phyloP scores from a whole-genome alignment of 2,797 vertebrate genomes.

The Lutra lutra region DNA sequence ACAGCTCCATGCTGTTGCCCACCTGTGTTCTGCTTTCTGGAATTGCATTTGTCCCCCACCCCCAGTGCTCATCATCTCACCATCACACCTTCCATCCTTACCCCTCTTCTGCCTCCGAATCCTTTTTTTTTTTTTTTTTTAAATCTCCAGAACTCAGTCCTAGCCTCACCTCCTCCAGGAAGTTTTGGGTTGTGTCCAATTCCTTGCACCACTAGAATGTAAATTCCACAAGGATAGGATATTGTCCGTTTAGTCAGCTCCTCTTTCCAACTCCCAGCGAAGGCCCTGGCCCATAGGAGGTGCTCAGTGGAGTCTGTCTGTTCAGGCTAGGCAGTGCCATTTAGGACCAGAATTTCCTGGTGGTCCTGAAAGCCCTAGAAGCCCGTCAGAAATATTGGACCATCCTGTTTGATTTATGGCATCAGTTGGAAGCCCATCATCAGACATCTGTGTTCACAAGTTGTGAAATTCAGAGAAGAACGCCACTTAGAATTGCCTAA shows the following conservation, averaged over 20 bases:
- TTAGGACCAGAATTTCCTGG: not conserved
- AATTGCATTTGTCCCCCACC: not conserved
- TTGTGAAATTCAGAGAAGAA: conserved; percentile 24
- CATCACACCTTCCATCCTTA: not conserved
- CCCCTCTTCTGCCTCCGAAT: not conserved
- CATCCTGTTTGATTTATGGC: not conserved
- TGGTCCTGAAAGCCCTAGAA: not conserved
- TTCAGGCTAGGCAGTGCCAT: not conserved
- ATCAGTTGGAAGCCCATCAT: not conserved
- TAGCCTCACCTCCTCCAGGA: not conserved
- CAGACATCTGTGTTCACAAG: conserved; percentile 42
- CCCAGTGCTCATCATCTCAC: not conserved
- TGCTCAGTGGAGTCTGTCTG: not conserved
- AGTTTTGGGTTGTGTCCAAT: not conserved
- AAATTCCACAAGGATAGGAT: not conserved
- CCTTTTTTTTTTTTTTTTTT: not conserved
- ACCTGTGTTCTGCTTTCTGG: not conserved
- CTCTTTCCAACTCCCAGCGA: not conserved
- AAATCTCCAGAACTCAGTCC: not conserved
- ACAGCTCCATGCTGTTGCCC: not conserved
- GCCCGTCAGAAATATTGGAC: not conserved
- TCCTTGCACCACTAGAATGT: not conserved
- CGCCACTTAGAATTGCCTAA: not conserved
- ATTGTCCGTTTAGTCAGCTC: not conserved
- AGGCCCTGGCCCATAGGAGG: not conserved